These are phyloP conservation scores for Myopa tessellatipennis DNA, from an alignment of 2,888 invertebrate genomes.

Conservation along the genomic window DNA sequence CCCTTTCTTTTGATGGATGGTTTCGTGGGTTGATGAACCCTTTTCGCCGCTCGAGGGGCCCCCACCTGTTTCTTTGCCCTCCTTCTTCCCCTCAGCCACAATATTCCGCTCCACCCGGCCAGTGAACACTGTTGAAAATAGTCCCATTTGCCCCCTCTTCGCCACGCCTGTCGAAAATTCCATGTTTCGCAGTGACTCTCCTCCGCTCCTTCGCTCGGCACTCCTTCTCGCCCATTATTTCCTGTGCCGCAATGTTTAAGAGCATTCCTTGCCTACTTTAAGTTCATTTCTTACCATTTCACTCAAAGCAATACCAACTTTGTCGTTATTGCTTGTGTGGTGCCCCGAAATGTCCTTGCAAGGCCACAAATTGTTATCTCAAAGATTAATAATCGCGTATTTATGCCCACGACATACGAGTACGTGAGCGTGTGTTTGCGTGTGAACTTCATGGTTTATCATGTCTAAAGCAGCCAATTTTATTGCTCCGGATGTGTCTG, in stretches of 20 bases:
- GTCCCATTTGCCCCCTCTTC: no score
- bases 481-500: slow-evolving; percentile 11
- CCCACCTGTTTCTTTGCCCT: not conserved
- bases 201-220: no score
- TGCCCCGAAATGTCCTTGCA: not conserved
- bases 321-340: not conserved
- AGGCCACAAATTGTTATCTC: slow-evolving; percentile 24
- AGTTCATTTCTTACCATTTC: no score
- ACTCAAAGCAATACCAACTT: no score
- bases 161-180: no score
- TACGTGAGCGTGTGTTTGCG: slow-evolving; percentile 2
- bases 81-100: not conserved
- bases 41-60: not conserved
- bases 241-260: not conserved
- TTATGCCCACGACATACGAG: slow-evolving; percentile 11
- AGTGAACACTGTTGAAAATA: not conserved
- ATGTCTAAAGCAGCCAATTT: slow-evolving; percentile 28
- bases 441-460: slow-evolving; percentile 30
- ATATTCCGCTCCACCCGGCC: not conserved
- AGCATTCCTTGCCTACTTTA: no score
- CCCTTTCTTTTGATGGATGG: not conserved
- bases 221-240: not conserved
- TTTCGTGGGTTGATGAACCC: not conserved
- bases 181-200: no score
- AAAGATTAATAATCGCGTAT: slow-evolving; percentile 14